Evolutionary conservation across 2,113 vertebrate genomes (phyloP).

Genomic region (Eleginops maclovinus): DNA sequence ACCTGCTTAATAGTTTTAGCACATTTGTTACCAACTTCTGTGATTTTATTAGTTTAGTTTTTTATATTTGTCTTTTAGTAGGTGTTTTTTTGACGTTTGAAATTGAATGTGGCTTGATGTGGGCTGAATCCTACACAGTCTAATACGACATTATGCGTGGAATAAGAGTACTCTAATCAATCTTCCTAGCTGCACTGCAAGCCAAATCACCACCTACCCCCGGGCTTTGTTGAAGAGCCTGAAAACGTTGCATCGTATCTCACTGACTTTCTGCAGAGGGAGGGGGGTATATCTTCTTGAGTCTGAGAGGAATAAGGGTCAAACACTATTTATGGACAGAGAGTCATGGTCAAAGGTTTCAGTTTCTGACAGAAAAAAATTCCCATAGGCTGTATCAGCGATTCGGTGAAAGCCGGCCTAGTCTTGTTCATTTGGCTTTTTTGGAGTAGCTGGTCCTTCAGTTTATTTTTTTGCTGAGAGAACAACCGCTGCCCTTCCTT

Average conservation of each 20-base stretch:
- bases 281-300: slow-evolving; percentile 48
- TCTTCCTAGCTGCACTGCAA: slow-evolving; percentile 29
- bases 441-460: slow-evolving; percentile 38
- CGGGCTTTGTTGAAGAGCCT: slow-evolving; percentile 42
- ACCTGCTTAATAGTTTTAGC: neutral
- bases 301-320: slow-evolving; percentile 63
- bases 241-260: slow-evolving; percentile 47
- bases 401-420: slow-evolving; percentile 53
- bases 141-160: slow-evolving; percentile 14
- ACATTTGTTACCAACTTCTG: neutral
- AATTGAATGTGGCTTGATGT: slow-evolving; percentile 9
- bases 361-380: slow-evolving; percentile 66
- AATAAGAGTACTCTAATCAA: slow-evolving; percentile 30
- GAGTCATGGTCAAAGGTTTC: slow-evolving; percentile 66
- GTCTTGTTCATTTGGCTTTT: slow-evolving; percentile 58
- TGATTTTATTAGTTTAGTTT: neutral
- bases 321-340: slow-evolving; percentile 62
- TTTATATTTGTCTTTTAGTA: neutral
- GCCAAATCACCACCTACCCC: slow-evolving; percentile 50
- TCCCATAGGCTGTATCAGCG: slow-evolving; percentile 70
- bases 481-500: slow-evolving; percentile 55
- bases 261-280: slow-evolving; percentile 38
- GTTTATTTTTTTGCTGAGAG: slow-evolving; percentile 64
- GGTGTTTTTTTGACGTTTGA: neutral
- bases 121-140: neutral